A percentile compares a stretch with the other conserved stretches of the same genome.
phyloP scores from a whole-genome alignment of 2,113 vertebrate species.

The Nibea coibor region DNA sequence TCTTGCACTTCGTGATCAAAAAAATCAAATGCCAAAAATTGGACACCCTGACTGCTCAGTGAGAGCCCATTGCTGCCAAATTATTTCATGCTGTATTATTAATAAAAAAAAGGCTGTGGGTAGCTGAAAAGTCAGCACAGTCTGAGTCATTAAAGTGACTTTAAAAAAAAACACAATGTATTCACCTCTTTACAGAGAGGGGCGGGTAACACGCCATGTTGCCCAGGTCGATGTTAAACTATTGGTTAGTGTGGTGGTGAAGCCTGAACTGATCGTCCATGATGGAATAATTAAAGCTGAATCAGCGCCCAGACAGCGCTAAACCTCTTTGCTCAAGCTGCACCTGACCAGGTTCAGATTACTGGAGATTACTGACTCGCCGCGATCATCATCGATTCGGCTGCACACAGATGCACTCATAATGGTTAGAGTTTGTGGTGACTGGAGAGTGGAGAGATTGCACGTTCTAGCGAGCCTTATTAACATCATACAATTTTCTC shows the following conservation, averaged over 20 bases:
- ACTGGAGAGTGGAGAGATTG: no score
- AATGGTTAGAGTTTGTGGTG: neutral
- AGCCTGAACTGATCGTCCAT: neutral
- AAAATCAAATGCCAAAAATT: neutral
- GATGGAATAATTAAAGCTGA: neutral
- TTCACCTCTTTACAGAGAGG: neutral
- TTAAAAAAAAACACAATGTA: neutral
- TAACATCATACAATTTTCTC: neutral
- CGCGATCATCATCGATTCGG: neutral
- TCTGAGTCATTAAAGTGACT: neutral
- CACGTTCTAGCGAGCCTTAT: neutral
- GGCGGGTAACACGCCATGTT: no score
- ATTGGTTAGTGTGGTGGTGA: neutral
- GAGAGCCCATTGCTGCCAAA: neutral
- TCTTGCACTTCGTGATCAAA: neutral
- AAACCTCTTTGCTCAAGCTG: neutral
- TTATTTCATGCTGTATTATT: neutral
- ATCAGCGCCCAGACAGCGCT: neutral
- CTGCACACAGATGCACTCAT: neutral
- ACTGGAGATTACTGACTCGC: no score
- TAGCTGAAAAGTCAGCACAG: neutral
- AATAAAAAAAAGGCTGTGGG: neutral
- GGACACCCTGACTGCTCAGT: neutral
- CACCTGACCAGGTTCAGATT: neutral
- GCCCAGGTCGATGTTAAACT: no score